phyloP scores from a whole-genome alignment of 2,797 vertebrate genomes.

The Lepus oiostolus region DNA sequence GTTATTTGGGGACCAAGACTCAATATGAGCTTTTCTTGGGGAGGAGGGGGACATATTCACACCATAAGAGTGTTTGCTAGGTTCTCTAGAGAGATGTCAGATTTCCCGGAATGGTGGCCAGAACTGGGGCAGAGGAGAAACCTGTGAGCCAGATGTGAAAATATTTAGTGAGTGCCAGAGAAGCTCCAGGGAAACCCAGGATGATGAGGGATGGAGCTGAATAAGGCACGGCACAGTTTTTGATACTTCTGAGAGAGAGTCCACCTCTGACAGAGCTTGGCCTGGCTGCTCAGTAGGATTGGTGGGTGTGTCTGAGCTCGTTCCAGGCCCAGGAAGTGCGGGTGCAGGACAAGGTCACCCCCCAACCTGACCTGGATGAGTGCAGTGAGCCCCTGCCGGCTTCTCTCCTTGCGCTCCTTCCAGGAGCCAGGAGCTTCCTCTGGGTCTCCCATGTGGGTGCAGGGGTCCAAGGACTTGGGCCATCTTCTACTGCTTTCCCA shows the following conservation, averaged over 20 bases:
- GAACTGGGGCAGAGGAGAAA: not conserved
- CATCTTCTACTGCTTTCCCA: too few relatives aligned
- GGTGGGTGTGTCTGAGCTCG: too few relatives aligned
- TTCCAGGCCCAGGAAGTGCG: not conserved
- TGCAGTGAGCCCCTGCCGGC: not conserved
- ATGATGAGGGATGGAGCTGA: not conserved
- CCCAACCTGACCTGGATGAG: not conserved
- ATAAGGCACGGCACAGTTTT: not conserved
- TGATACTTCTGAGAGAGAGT: not conserved
- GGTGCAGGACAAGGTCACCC: not conserved
- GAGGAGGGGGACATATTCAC: too few relatives aligned
- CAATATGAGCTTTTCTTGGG: too few relatives aligned
- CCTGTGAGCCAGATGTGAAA: not conserved
- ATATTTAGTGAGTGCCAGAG: not conserved
- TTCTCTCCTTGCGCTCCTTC: not conserved
- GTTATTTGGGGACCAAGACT: too few relatives aligned
- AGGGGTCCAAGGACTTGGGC: too few relatives aligned
- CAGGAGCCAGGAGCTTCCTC: too few relatives aligned
- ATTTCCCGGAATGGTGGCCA: not conserved
- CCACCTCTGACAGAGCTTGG: not conserved
- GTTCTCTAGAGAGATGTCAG: not conserved
- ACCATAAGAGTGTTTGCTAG: not conserved
- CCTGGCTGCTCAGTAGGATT: not conserved
- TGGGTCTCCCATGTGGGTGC: too few relatives aligned
- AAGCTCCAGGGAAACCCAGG: not conserved